phyloP scores from a whole-genome alignment of 2,113 vertebrate genomes.

The Syngnathoides biaculeatus region DNA sequence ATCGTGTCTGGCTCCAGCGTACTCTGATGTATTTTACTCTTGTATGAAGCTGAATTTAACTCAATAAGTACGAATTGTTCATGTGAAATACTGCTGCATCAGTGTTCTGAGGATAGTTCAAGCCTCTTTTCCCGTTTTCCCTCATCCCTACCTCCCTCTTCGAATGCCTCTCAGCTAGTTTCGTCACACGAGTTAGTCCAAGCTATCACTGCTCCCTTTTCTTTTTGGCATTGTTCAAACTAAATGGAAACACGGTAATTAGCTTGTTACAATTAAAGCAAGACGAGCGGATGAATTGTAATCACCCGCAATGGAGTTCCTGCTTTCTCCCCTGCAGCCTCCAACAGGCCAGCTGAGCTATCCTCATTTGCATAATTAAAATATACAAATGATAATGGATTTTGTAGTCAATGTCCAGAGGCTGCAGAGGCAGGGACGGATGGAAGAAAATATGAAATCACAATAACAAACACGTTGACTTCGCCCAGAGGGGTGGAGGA shows the following conservation, averaged over 20 bases:
- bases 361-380: conserved; percentile 99
- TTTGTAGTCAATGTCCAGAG: conserved; percentile 99
- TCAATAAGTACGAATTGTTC: background rate
- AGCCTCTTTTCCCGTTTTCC: background rate
- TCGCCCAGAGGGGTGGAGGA: conserved; percentile 86
- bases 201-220: conserved; percentile 80
- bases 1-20: background rate
- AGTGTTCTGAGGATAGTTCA: background rate
- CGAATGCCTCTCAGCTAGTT: conserved; percentile 57
- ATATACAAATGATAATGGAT: conserved; percentile 99
- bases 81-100: background rate
- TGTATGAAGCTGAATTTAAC: background rate
- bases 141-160: conserved; percentile 7
- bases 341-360: conserved; percentile 94
- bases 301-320: conserved; percentile 99
- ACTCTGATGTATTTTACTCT: background rate
- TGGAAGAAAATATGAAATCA: conserved; percentile 92
- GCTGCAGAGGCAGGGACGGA: conserved; percentile 91
- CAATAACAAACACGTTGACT: conserved; percentile 85
- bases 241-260: conserved; percentile 99
- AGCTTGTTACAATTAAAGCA: conserved; percentile 99
- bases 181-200: conserved; percentile 48
- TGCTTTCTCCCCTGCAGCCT: conserved; percentile 93
- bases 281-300: conserved; percentile 99
- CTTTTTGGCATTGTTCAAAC: conserved; percentile 97